phyloP scores from a whole-genome alignment of 2,888 invertebrate species.

The Calephelis perditalis region DNA sequence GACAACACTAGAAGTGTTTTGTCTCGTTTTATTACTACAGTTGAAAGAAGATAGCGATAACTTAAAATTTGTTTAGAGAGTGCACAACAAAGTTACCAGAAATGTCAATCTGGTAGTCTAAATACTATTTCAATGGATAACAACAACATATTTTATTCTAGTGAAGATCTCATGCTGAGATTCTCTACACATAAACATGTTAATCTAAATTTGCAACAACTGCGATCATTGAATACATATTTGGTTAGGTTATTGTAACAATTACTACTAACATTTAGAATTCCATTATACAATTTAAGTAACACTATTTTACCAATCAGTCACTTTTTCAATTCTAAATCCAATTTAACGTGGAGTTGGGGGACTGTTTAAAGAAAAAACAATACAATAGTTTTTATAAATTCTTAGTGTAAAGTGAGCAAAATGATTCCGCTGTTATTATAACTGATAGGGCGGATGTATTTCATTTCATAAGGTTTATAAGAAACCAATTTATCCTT shows the following conservation, averaged over 20 bases:
- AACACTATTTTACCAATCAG: conserved; percentile 31
- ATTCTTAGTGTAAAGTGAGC: conserved; percentile 31
- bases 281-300: conserved; percentile 32
- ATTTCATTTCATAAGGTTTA: conserved; percentile 30
- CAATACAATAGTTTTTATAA: conserved; percentile 28
- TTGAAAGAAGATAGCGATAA: too few species aligned
- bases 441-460: conserved; percentile 34
- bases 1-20: too few species aligned
- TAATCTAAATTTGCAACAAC: conserved; percentile 29
- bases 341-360: conserved; percentile 23
- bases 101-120: background rate
- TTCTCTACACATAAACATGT: conserved; percentile 39
- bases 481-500: conserved; percentile 9
- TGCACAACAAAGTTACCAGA: too few species aligned
- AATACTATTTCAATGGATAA: conserved; percentile 12
- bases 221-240: conserved; percentile 24
- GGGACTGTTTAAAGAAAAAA: conserved; percentile 22
- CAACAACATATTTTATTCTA: conserved; percentile 18
- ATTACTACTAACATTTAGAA: conserved; percentile 37
- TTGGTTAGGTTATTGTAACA: conserved; percentile 26
- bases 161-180: conserved; percentile 36
- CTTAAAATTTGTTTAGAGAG: too few species aligned
- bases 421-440: conserved; percentile 32
- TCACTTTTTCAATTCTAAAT: conserved; percentile 29
- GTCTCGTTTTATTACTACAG: too few species aligned